A percentile compares a stretch with the other conserved stretches of the same genome.
These are phyloP conservation scores for Paraescarpia echinospica DNA, from an alignment of 1,140 invertebrate genomes.

Conservation along the genomic window DNA sequence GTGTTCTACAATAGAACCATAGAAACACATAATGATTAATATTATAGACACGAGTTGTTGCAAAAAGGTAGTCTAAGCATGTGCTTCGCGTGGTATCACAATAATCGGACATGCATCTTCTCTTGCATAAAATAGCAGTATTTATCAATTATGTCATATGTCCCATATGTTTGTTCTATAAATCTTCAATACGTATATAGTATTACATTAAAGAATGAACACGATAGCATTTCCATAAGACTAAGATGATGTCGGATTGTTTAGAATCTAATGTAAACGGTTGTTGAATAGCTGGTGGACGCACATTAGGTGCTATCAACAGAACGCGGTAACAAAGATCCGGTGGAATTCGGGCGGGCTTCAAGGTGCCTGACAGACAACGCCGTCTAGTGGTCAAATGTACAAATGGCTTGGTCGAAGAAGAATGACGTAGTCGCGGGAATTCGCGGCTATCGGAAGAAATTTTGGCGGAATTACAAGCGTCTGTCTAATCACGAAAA, in stretches of 20 bases:
- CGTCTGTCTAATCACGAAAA: neutral
- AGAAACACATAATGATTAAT: too few relatives aligned
- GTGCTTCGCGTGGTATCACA: too few relatives aligned
- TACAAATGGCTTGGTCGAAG: slow-evolving; percentile 4
- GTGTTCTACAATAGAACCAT: too few relatives aligned
- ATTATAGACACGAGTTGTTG: too few relatives aligned
- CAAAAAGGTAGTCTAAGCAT: too few relatives aligned
- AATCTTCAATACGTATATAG: too few relatives aligned
- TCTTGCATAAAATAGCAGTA: too few relatives aligned
- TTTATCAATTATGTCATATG: too few relatives aligned
- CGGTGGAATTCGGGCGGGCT: neutral
- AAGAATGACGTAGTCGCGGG: slow-evolving; percentile 3
- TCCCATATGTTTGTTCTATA: too few relatives aligned
- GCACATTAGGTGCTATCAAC: neutral
- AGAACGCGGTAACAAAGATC: neutral
- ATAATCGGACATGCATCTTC: too few relatives aligned
- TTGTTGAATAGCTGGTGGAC: neutral
- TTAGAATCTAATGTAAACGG: neutral
- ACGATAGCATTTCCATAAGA: neutral
- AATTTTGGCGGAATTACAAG: slow-evolving; percentile 5
- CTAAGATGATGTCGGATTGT: neutral
- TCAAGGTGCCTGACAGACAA: neutral
- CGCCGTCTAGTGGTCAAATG: neutral
- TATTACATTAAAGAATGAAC: too few relatives aligned
- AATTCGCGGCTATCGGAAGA: neutral